A percentile compares a stretch with the other conserved stretches of the same genome.
Evolutionary conservation across 2,797 vertebrate genomes (phyloP).

Genomic region (Mus minutoides): DNA sequence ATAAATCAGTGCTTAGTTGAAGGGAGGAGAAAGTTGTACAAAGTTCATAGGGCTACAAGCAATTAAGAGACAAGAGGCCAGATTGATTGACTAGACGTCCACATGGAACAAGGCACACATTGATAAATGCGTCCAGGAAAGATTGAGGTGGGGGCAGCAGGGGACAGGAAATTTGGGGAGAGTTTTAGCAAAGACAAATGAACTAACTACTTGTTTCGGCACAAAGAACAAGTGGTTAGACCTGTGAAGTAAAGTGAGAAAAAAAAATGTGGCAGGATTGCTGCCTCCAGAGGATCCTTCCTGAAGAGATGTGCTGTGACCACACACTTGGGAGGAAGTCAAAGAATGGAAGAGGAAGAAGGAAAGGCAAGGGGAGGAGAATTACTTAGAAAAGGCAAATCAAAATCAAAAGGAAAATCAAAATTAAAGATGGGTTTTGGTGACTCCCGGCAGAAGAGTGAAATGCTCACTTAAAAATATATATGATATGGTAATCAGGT

Average conservation of each 20-base stretch:
- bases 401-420: not conserved
- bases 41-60: constrained; percentile 31
- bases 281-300: not conserved
- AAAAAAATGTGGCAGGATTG: not conserved
- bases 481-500: not conserved
- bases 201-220: not conserved
- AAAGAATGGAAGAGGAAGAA: not conserved
- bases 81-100: not conserved
- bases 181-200: not conserved
- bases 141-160: not conserved
- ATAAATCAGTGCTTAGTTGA: constrained; percentile 62
- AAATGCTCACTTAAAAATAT: constrained; percentile 29
- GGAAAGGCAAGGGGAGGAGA: not conserved
- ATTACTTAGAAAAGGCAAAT: not conserved
- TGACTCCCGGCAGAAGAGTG: not conserved
- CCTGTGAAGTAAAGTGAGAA: not conserved
- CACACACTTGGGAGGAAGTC: not conserved
- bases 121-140: not conserved
- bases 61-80: constrained; percentile 5
- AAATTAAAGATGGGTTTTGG: not conserved
- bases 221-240: not conserved
- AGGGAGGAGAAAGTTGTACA: constrained; percentile 47
- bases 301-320: not conserved
- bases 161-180: not conserved
- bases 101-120: not conserved